These are phyloP conservation scores for Aleiodes leptofemur DNA, from an alignment of 2,888 invertebrate genomes.

Conservation along the genomic window DNA sequence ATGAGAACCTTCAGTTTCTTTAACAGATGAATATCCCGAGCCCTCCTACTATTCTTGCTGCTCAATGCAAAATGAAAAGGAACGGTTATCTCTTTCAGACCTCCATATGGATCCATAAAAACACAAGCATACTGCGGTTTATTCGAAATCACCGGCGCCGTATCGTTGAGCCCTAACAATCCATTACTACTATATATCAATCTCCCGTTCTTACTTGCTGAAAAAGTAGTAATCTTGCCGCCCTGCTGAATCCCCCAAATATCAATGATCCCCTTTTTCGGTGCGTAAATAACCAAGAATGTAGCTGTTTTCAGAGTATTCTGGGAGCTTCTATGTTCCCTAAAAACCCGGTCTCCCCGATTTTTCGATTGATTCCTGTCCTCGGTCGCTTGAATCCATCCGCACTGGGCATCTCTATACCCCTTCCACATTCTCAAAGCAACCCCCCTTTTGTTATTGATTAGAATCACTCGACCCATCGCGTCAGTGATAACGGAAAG, in stretches of 20 bases:
- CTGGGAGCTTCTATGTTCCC: conserved; percentile 56
- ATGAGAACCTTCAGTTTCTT: conserved; percentile 84
- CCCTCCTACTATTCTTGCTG: conserved; percentile 90
- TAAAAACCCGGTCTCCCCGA: conserved; percentile 39
- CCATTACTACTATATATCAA: conserved; percentile 89
- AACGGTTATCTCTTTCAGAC: conserved; percentile 87
- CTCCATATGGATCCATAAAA: conserved; percentile 89
- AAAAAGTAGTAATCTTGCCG: conserved; percentile 92
- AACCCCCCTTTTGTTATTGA: conserved; percentile 88
- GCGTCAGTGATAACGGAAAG: conserved; percentile 90
- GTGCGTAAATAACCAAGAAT: conserved; percentile 95
- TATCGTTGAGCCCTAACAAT: conserved; percentile 83
- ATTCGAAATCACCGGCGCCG: conserved; percentile 71
- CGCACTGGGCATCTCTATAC: conserved; percentile 96
- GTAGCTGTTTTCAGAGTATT: conserved; percentile 79
- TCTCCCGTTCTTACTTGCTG: conserved; percentile 88
- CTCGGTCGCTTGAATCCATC: conserved; percentile 91
- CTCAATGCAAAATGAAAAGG: conserved; percentile 95
- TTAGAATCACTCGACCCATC: conserved; percentile 90
- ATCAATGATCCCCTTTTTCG: conserved; percentile 93
- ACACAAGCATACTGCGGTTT: conserved; percentile 84
- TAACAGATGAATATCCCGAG: conserved; percentile 91
- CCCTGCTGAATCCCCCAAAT: conserved; percentile 95
- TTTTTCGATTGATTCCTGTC: conserved; percentile 71
- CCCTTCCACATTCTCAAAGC: conserved; percentile 95